Evolutionary conservation across 2,113 vertebrate genomes (phyloP).

Genomic region (Arenaria interpres): DNA sequence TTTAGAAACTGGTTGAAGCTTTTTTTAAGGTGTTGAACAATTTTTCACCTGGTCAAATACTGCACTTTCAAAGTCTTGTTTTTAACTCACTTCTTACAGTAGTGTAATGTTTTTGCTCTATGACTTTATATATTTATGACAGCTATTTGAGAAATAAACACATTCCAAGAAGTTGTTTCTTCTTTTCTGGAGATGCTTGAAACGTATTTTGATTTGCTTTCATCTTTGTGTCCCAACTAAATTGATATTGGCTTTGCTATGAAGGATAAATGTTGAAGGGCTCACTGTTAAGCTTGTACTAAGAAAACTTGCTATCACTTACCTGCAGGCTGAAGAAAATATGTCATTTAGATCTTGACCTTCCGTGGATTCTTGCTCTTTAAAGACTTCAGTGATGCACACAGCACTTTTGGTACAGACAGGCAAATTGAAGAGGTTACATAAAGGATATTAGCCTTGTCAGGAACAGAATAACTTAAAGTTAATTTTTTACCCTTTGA

Average conservation of each 20-base stretch:
- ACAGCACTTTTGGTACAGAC: background rate
- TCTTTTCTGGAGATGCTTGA: conserved; percentile 14
- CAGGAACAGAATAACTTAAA: background rate
- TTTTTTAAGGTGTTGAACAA: background rate
- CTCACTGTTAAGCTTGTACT: background rate
- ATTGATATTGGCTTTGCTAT: conserved; percentile 16
- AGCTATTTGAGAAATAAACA: background rate
- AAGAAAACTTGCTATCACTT: background rate
- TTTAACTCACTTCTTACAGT: background rate
- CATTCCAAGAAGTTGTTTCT: background rate
- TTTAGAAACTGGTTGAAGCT: background rate
- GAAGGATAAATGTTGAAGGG: background rate
- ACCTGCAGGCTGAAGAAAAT: background rate
- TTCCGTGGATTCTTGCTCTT: background rate
- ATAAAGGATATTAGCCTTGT: background rate
- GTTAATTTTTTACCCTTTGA: background rate
- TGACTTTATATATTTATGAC: background rate
- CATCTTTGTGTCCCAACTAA: background rate
- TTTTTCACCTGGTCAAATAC: background rate
- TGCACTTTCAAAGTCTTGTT: background rate
- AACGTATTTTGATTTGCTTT: background rate
- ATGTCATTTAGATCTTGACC: background rate
- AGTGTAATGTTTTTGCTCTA: background rate
- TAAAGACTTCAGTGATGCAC: background rate
- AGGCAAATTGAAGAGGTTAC: background rate